These are phyloP conservation scores for Peromyscus eremicus DNA, from an alignment of 2,797 vertebrate genomes.

Conservation along the genomic window DNA sequence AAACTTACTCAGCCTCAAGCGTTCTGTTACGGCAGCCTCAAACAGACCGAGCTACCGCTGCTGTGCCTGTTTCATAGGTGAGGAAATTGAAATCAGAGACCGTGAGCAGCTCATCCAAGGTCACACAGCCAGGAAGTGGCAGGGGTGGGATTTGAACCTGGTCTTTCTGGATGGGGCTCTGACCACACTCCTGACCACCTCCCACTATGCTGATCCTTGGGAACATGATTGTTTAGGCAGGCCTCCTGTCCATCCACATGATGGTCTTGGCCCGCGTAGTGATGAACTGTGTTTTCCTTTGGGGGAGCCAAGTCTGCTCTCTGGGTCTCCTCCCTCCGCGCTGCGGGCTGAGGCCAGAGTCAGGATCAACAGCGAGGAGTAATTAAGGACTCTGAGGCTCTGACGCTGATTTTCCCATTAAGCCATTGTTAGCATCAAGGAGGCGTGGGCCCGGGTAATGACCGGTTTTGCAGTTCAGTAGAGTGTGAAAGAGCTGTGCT, in stretches of 20 bases:
- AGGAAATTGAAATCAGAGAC: slow-evolving; percentile 36
- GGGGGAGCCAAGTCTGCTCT: not conserved
- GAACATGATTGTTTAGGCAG: not conserved
- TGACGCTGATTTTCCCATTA: slow-evolving; percentile 6
- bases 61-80: not conserved
- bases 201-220: not conserved
- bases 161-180: not conserved
- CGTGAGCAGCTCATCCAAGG: not conserved
- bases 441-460: not conserved
- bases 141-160: not conserved
- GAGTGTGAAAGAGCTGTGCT: not conserved
- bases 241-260: not conserved
- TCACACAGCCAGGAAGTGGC: not conserved
- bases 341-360: not conserved
- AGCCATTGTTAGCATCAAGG: not conserved
- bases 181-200: not conserved
- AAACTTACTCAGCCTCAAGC: not conserved
- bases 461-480: slow-evolving; percentile 40
- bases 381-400: not conserved
- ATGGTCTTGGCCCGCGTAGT: fast-evolving
- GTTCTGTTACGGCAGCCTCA: not conserved
- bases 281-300: not conserved
- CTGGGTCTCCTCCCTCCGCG: fast-evolving
- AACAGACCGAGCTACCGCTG: not conserved
- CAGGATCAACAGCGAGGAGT: not conserved